Evolutionary conservation across 2,113 vertebrate species (phyloP).

Genomic region (Candoia aspera): DNA sequence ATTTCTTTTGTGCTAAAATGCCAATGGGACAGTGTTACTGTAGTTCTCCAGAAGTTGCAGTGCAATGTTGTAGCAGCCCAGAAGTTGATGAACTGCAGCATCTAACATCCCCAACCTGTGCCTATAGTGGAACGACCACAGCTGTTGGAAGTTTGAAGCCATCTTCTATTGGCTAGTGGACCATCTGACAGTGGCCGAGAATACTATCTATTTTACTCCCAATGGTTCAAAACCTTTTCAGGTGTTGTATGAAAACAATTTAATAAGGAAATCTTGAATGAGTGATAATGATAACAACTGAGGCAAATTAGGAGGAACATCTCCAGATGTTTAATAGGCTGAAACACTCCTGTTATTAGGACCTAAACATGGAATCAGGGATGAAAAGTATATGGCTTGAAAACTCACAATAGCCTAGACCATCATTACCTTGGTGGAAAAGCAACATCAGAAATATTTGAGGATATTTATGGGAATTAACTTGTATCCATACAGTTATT

Average conservation of each 20-base stretch:
- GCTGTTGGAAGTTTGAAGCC: not conserved
- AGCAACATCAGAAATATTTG: not conserved
- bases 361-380: too few species aligned
- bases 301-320: too few species aligned
- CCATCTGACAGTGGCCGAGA: not conserved
- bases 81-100: not conserved
- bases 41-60: not conserved
- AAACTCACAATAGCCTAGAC: not conserved
- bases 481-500: not conserved
- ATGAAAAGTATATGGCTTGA: not conserved
- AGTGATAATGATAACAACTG: too few species aligned
- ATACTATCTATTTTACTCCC: not conserved
- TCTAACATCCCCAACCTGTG: not conserved
- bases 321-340: too few species aligned
- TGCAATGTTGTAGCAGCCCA: not conserved
- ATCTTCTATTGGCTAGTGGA: not conserved
- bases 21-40: not conserved
- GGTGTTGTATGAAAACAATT: not conserved
- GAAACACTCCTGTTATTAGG: too few species aligned
- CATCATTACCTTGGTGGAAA: not conserved
- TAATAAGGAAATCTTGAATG: not conserved
- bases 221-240: not conserved
- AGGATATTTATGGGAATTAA: not conserved
- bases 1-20: not conserved
- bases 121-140: not conserved